Conservation (phyloP, 2,888 invertebrate species). For the Limnephilus auricula region DNA sequence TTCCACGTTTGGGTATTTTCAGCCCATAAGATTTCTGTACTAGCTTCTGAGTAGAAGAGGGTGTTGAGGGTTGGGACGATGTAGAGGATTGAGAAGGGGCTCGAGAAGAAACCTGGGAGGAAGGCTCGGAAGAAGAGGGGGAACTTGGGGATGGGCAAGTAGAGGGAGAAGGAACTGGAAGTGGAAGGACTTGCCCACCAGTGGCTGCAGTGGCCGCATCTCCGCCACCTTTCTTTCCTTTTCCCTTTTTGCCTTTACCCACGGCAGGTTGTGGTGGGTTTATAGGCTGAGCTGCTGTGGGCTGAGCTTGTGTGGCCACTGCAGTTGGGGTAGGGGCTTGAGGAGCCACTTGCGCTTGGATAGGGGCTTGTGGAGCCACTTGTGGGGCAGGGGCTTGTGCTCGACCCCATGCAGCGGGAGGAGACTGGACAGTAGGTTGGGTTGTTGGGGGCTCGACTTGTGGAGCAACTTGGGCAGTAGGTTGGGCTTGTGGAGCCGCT, state of each 20-base stretch:
- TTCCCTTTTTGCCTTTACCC: neutral
- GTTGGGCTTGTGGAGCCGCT: neutral
- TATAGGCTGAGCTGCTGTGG: neutral
- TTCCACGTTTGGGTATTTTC: constrained; percentile 17
- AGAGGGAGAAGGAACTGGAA: neutral
- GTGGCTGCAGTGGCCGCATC: neutral
- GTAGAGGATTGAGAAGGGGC: neutral
- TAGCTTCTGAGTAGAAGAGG: neutral
- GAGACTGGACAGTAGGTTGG: neutral
- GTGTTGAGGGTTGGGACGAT: neutral
- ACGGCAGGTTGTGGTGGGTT: neutral
- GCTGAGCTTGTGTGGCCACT: neutral
- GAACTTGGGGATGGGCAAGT: neutral
- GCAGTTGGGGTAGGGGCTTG: neutral
- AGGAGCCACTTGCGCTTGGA: neutral
- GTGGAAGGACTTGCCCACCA: neutral
- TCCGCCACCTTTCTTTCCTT: neutral
- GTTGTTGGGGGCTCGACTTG: neutral
- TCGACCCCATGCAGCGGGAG: constrained; percentile 49
- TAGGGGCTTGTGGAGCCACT: neutral
- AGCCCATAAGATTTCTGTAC: neutral
- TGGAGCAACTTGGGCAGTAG: neutral
- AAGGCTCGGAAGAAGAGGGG: neutral
- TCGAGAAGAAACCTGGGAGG: neutral
- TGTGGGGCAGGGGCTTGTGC: constrained; percentile 22